These are phyloP conservation scores for Drosophila mimica DNA, from an alignment of 2,888 invertebrate genomes.

Conservation along the genomic window DNA sequence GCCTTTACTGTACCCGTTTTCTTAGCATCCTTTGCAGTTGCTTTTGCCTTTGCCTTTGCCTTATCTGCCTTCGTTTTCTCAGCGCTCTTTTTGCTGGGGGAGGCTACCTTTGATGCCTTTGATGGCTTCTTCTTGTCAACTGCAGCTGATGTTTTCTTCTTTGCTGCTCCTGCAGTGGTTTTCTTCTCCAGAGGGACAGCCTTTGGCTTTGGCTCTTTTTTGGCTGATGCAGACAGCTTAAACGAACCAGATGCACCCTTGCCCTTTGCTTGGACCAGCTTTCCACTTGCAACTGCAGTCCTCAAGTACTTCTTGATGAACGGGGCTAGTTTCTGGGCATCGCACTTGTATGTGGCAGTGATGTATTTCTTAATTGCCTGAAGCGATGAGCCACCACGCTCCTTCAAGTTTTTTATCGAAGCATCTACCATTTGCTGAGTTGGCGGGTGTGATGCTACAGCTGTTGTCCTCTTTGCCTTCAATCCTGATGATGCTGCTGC, in stretches of 20 bases:
- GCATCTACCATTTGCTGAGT: constrained; percentile 59
- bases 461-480: constrained; percentile 35
- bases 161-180: constrained; percentile 17
- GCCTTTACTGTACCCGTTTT: constrained; percentile 49
- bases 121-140: constrained; percentile 44
- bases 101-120: constrained; percentile 23
- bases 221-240: constrained; percentile 56
- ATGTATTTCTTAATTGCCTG: constrained; percentile 61
- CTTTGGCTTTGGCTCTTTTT: constrained; percentile 49
- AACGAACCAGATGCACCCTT: constrained; percentile 66
- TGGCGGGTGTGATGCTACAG: constrained; percentile 43
- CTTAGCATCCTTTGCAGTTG: constrained; percentile 48
- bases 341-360: constrained; percentile 56
- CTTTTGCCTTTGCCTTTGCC: constrained; percentile 43
- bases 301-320: constrained; percentile 88
- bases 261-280: constrained; percentile 81
- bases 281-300: constrained; percentile 86
- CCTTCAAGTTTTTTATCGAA: constrained; percentile 52
- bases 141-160: constrained; percentile 26
- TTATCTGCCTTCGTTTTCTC: constrained; percentile 50
- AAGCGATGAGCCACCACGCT: constrained; percentile 60
- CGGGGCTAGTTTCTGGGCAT: constrained; percentile 76
- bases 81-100: constrained; percentile 41
- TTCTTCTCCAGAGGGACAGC: constrained; percentile 40
- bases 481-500: constrained; percentile 3